Percentiles rank a stretch among this genome's conserved stretches.
phyloP scores from a whole-genome alignment of 2,888 invertebrate species.

The Thereva unica region DNA sequence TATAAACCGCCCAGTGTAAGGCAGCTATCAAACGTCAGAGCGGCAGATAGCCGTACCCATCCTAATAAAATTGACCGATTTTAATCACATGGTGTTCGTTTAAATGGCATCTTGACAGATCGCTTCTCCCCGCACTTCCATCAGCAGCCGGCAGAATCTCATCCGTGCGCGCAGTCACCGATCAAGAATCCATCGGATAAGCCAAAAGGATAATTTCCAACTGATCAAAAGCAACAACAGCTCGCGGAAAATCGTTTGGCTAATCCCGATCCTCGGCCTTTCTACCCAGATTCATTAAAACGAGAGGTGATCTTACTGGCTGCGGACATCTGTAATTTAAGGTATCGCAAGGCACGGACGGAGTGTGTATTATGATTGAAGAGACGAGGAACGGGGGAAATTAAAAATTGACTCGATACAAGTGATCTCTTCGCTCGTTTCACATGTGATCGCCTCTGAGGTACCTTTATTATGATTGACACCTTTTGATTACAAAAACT shows the following conservation, averaged over 20 bases:
- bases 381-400: slow-evolving; percentile 3
- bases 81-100: slow-evolving; percentile 47
- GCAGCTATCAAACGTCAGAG: no score
- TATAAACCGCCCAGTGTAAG: background rate
- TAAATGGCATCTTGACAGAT: slow-evolving; percentile 47
- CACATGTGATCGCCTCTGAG: slow-evolving; percentile 25
- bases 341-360: background rate
- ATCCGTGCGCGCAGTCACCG: slow-evolving; percentile 32
- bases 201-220: slow-evolving; percentile 23
- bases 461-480: slow-evolving; percentile 45
- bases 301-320: slow-evolving; percentile 27
- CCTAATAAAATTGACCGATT: slow-evolving; percentile 39
- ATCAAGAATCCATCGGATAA: slow-evolving; percentile 29
- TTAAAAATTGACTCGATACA: slow-evolving; percentile 33
- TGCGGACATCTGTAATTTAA: slow-evolving; percentile 32
- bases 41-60: background rate
- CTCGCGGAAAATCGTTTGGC: slow-evolving; percentile 24
- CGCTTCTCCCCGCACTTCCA: slow-evolving; percentile 41
- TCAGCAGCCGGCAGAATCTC: background rate
- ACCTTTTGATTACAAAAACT: slow-evolving; percentile 45
- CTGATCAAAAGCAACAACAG: slow-evolving; percentile 4
- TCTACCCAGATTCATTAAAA: slow-evolving; percentile 20
- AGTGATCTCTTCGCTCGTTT: slow-evolving; percentile 3
- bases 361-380: background rate
- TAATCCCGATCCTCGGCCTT: slow-evolving; percentile 18